Evolutionary conservation across 2,888 invertebrate species (phyloP), one percentile per base, ranked within the genome.

Genomic region (Cataglyphis rosenhaueri): DNA sequence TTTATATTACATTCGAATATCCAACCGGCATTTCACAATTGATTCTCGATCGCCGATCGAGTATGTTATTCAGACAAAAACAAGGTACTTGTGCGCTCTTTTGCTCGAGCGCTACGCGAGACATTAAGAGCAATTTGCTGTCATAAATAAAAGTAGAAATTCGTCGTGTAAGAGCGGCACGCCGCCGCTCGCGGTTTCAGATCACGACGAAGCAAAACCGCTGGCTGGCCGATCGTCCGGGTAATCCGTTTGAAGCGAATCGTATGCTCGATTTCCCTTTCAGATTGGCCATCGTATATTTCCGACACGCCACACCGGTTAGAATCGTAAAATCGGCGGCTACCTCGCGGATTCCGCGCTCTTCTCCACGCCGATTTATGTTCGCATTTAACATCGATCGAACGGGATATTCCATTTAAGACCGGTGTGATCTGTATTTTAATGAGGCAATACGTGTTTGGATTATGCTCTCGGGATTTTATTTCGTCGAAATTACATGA

Each of bases 251-350:
- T 75, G 85, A 74, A 84, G 89, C 88, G 86, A 87, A 86, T 88
- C 86, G 90, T 85, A 88, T 85, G 87, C 84, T 90, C 90, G 90
- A 90, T 90, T 90, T 90, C 90, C 90, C 90, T 90, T 88, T 89
- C 89, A 88, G 87, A 90, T 89, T 87, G 84, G 85, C 82, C 86
- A 87, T 88, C 88, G 88, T 88, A 88, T 87, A 88, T 87, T 88
- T 84, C 81, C 70, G 79, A 73, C 81, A 81, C 84, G 85, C 81
- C 21, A 38, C 52, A 32, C 21, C 38, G 88, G 87, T 88, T 88
- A 86, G 87, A 88, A 87, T 89, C 87, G 85, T 85, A 84, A 90
- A 89, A 88, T 87, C 86, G 81, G 62, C 74, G 83, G 57, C 74
- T 68, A 85, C 18, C 44, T 66, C 74, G 83, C 84, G 65, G 65